A percentile compares a stretch with the other conserved stretches of the same genome.
Evolutionary conservation across 1,140 invertebrate species (phyloP).

Genomic region (Brachionus sp.): DNA sequence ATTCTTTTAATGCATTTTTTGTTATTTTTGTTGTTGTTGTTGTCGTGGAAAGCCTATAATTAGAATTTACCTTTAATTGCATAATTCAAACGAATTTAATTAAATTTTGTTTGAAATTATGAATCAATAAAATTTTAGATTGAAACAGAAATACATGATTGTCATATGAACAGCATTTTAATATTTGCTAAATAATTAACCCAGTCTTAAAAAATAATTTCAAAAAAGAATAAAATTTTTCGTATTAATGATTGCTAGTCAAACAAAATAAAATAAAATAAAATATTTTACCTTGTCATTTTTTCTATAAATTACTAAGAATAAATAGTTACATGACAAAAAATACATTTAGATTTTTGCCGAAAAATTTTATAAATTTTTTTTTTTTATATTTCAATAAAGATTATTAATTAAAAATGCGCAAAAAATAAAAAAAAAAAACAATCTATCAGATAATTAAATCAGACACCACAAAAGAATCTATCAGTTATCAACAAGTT

Average conservation of each 20-base stretch:
- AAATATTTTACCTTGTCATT: no score
- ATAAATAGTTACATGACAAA: no score
- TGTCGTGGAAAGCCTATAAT: not conserved
- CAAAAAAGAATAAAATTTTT: no score
- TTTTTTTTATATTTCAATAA: not conserved
- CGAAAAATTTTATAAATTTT: no score
- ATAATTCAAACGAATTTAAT: not conserved
- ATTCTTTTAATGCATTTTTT: not conserved
- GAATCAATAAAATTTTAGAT: not conserved
- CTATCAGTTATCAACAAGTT: not conserved
- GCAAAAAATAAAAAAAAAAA: not conserved
- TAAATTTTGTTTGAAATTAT: not conserved
- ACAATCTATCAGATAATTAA: not conserved
- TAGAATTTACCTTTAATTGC: not conserved
- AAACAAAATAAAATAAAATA: no score
- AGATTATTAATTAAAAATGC: not conserved
- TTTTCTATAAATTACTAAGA: no score
- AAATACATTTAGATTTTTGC: no score
- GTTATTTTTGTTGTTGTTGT: no score
- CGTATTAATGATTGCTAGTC: no score
- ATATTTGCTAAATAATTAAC: no score
- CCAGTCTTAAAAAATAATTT: no score
- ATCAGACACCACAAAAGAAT: not conserved
- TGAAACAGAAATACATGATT: not conserved
- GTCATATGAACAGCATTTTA: not conserved